phyloP scores from a whole-genome alignment of 2,797 vertebrate species.

The Gallinago stenura region DNA sequence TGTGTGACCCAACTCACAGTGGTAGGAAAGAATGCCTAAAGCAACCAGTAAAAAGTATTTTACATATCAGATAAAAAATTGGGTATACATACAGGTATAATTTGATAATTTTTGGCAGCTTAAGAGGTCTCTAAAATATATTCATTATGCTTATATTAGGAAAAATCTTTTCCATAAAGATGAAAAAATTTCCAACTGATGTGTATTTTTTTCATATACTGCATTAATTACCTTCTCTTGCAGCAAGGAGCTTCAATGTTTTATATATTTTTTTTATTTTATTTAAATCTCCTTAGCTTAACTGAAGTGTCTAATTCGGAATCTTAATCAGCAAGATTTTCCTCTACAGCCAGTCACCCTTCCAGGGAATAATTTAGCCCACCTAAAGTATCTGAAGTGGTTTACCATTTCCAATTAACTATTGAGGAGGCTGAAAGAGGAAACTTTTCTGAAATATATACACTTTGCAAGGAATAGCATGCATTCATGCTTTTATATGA shows the following conservation, averaged over 20 bases:
- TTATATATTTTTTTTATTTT: not conserved
- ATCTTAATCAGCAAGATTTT: slow-evolving; percentile 6
- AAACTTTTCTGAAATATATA: not conserved
- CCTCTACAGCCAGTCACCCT: not conserved
- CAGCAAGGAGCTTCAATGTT: not conserved
- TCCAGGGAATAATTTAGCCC: not conserved
- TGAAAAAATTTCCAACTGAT: not conserved
- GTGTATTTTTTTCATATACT: not conserved
- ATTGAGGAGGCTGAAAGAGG: not conserved
- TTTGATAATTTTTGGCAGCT: not conserved
- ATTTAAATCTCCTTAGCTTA: not conserved
- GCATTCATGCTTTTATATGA: not conserved
- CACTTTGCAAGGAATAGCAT: not conserved
- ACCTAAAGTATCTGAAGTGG: not conserved
- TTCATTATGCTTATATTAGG: not conserved
- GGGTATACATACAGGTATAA: not conserved
- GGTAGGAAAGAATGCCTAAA: not conserved
- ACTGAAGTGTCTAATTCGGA: not conserved
- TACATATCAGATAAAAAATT: not conserved
- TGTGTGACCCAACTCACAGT: not conserved
- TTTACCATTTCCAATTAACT: slow-evolving; percentile 33
- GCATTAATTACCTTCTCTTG: not conserved
- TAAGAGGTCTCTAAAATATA: not conserved
- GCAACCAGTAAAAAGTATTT: not conserved
- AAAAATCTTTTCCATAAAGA: not conserved